Percentiles rank a stretch among this genome's conserved stretches.
phyloP scores from a whole-genome alignment of 2,888 invertebrate species.

The Perizoma affinitatum region DNA sequence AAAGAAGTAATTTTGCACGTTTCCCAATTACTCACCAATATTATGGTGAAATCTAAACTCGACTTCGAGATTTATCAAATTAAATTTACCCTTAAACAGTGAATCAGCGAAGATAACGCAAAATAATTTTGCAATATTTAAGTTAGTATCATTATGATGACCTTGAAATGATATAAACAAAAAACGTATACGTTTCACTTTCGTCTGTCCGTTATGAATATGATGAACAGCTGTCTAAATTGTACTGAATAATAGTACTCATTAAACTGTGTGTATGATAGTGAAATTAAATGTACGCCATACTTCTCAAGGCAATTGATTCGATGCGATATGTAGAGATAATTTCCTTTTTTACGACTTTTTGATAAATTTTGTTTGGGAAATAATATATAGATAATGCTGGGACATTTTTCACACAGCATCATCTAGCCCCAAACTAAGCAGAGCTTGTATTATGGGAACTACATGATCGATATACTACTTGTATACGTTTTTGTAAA shows the following conservation, averaged over 20 bases:
- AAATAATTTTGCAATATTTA: conserved; percentile 7
- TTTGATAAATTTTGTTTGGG: too few species aligned
- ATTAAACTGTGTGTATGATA: background rate
- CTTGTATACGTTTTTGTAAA: too few species aligned
- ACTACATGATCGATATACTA: too few species aligned
- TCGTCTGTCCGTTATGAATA: conserved; percentile 21
- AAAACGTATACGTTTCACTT: conserved; percentile 22
- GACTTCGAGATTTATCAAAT: background rate
- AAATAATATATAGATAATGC: too few species aligned
- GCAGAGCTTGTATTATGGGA: too few species aligned
- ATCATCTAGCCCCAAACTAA: too few species aligned
- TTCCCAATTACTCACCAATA: conserved; percentile 1
- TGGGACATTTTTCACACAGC: too few species aligned
- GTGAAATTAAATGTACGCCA: too few species aligned
- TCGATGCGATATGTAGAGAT: too few species aligned
- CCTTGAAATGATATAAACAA: conserved; percentile 21
- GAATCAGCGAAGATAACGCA: conserved; percentile 13
- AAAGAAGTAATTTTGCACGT: background rate
- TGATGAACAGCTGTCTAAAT: conserved; percentile 19
- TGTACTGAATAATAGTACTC: conserved; percentile 3
- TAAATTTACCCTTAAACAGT: conserved; percentile 6
- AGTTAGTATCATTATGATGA: conserved; percentile 7
- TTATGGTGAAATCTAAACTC: background rate
- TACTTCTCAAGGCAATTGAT: too few species aligned
- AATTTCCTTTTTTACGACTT: too few species aligned